phyloP scores from a whole-genome alignment of 2,797 vertebrate species.

The Protosalanx chinensis region DNA sequence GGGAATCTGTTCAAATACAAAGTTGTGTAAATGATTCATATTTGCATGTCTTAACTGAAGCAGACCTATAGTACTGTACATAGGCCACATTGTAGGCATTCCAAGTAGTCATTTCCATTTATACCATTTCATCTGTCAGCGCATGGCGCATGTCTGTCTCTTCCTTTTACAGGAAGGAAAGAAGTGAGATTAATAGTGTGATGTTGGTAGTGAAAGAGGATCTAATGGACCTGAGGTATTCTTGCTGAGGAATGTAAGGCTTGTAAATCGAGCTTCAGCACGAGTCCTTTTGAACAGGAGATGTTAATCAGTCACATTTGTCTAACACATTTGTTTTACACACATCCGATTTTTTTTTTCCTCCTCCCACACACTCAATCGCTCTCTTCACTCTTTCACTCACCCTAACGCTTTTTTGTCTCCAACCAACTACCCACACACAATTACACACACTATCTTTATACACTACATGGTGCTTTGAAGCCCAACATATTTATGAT shows the following conservation, averaged over 20 bases:
- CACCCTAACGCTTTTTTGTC: too few species aligned
- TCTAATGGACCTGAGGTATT: constrained; percentile 1
- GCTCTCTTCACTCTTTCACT: too few species aligned
- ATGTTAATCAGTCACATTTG: constrained; percentile 18
- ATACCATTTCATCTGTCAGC: too few species aligned
- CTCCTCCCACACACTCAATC: constrained; percentile 1
- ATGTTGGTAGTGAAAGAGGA: background rate
- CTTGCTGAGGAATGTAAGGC: background rate
- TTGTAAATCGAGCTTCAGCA: constrained; percentile 6
- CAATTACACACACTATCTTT: background rate
- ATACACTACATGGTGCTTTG: background rate
- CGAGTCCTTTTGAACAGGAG: constrained; percentile 9
- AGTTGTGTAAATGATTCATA: too few species aligned
- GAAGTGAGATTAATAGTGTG: background rate
- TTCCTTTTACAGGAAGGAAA: background rate
- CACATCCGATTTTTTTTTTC: background rate
- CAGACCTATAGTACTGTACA: too few species aligned
- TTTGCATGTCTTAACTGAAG: too few species aligned
- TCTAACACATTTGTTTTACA: background rate
- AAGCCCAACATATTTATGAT: background rate
- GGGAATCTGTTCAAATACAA: too few species aligned
- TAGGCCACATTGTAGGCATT: too few species aligned
- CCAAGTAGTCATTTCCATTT: too few species aligned
- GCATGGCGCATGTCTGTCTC: too few species aligned
- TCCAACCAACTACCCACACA: background rate